A percentile compares a stretch with the other conserved stretches of the same genome.
phyloP scores from a whole-genome alignment of 2,113 vertebrate species.

The Osmerus eperlanus region DNA sequence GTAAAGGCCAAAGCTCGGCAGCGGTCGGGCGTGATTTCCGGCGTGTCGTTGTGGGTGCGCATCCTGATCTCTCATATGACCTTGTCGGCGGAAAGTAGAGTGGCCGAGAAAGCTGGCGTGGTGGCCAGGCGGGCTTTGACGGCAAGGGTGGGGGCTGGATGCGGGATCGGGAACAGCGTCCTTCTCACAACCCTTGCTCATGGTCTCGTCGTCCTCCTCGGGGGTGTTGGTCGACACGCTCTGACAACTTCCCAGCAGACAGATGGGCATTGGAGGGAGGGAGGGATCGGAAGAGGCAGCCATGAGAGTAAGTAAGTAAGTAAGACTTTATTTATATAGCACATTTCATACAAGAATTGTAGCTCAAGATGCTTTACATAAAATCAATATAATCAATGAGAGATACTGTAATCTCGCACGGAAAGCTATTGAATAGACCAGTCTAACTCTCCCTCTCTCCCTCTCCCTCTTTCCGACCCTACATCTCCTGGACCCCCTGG shows the following conservation, averaged over 20 bases:
- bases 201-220: slow-evolving; percentile 74
- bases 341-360: too few species aligned
- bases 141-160: not conserved
- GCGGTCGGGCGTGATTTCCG: not conserved
- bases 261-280: slow-evolving; percentile 10
- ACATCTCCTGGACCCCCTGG: too few species aligned
- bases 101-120: not conserved
- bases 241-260: slow-evolving; percentile 30
- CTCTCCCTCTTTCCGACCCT: too few species aligned
- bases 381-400: not conserved
- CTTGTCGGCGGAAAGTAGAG: slow-evolving; percentile 9
- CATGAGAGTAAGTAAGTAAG: not conserved
- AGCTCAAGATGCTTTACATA: too few species aligned
- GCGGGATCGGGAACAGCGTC: not conserved
- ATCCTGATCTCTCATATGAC: slow-evolving; percentile 4
- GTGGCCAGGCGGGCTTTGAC: not conserved
- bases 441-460: too few species aligned
- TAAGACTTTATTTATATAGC: too few species aligned
- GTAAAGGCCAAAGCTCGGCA: slow-evolving; percentile 40
- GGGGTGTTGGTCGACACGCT: slow-evolving; percentile 56
- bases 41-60: slow-evolving; percentile 8
- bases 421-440: not conserved
- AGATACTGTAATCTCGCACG: not conserved
- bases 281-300: not conserved
- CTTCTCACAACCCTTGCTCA: slow-evolving; percentile 49